A percentile compares a stretch with the other conserved stretches of the same genome.
phyloP scores from a whole-genome alignment of 2,888 invertebrate genomes.

The Pristionchus exspectatus region DNA sequence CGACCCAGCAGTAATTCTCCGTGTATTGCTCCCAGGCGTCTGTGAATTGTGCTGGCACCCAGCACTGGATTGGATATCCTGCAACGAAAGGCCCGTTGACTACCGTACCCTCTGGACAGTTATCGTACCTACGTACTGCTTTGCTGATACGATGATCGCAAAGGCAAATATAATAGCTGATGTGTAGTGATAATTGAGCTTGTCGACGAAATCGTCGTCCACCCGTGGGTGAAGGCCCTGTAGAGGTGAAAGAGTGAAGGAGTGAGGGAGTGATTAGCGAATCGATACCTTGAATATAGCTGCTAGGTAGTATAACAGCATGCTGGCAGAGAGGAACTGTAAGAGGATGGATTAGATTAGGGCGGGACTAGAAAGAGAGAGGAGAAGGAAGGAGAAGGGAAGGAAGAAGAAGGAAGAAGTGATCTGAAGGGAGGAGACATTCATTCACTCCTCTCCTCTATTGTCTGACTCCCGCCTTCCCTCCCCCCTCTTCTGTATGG shows the following conservation, averaged over 20 bases:
- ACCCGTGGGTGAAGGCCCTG: slow-evolving; percentile 78
- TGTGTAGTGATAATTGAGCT: slow-evolving; percentile 79
- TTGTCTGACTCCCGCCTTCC: slow-evolving; percentile 16
- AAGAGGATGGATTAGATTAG: slow-evolving; percentile 56
- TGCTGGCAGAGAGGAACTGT: slow-evolving; percentile 78
- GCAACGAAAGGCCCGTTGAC: slow-evolving; percentile 51
- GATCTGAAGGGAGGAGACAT: slow-evolving; percentile 48
- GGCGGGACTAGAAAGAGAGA: slow-evolving; percentile 23
- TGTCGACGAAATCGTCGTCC: slow-evolving; percentile 79
- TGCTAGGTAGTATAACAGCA: slow-evolving; percentile 79
- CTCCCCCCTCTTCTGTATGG: slow-evolving; percentile 8
- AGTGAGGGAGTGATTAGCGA: not conserved
- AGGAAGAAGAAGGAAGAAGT: not conserved
- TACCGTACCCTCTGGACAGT: not conserved
- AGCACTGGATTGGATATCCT: slow-evolving; percentile 79
- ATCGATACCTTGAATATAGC: slow-evolving; percentile 77
- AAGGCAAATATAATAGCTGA: slow-evolving; percentile 79
- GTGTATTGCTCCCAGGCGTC: slow-evolving; percentile 82
- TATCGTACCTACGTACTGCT: slow-evolving; percentile 78
- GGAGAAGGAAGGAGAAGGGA: slow-evolving; percentile 18
- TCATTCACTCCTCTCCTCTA: not conserved
- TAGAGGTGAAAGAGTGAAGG: not conserved
- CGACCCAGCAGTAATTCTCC: slow-evolving; percentile 82
- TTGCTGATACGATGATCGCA: slow-evolving; percentile 80
- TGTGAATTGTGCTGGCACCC: slow-evolving; percentile 82